These are phyloP conservation scores for Nebria salina DNA, from an alignment of 2,888 invertebrate genomes.

Conservation along the genomic window DNA sequence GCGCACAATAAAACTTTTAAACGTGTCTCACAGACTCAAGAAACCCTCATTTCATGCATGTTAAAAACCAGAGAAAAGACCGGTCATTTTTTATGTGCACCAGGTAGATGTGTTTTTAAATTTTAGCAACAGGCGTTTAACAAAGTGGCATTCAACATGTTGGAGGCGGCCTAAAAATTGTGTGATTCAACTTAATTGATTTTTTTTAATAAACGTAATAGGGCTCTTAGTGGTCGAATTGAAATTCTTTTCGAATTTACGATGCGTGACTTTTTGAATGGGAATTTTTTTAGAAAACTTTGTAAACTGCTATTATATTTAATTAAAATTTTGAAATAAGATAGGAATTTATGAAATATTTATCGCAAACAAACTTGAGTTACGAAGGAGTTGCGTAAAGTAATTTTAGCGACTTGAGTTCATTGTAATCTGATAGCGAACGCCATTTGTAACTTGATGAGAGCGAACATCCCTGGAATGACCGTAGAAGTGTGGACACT, in stretches of 20 bases:
- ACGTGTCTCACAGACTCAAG: constrained; percentile 16
- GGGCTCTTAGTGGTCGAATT: neutral
- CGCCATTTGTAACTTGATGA: neutral
- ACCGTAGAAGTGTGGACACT: neutral
- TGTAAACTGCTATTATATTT: neutral
- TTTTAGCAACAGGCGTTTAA: constrained; percentile 36
- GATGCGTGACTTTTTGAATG: neutral
- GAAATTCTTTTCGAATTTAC: neutral
- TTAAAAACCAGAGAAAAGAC: constrained; percentile 17
- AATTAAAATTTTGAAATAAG: neutral
- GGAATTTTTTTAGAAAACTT: neutral
- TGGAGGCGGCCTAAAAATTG: constrained; percentile 7
- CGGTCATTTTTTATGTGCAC: constrained; percentile 27
- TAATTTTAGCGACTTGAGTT: neutral
- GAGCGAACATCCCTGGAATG: neutral
- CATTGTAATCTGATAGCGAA: neutral
- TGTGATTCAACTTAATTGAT: constrained; percentile 22
- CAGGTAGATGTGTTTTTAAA: constrained; percentile 10
- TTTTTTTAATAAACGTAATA: constrained; percentile 9
- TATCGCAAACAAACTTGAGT: neutral
- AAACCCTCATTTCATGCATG: constrained; percentile 45
- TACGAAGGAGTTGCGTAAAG: neutral
- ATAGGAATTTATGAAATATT: too few species aligned
- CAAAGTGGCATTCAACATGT: constrained; percentile 16
- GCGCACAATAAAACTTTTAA: constrained; percentile 32